Percentiles rank a stretch among this genome's conserved stretches.
Evolutionary conservation across 2,888 invertebrate species (phyloP).

Genomic region (Spisula subtruncata): DNA sequence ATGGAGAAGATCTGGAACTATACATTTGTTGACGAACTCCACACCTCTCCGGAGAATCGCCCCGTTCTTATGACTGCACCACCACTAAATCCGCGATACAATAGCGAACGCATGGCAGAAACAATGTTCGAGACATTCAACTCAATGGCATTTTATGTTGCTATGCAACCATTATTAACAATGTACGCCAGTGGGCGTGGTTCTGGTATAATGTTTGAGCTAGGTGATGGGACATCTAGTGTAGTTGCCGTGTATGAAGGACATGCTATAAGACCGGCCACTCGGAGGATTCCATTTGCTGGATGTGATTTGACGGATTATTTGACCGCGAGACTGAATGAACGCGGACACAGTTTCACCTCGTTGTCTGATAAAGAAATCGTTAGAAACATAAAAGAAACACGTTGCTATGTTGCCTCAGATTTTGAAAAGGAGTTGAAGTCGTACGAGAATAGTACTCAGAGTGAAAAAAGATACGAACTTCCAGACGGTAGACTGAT

Average conservation of each 20-base stretch:
- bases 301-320: slow-evolving; percentile 83
- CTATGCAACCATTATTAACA: slow-evolving; percentile 94
- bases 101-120: slow-evolving; percentile 94
- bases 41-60: slow-evolving; percentile 91
- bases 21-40: slow-evolving; percentile 83
- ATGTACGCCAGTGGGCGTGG: slow-evolving; percentile 98
- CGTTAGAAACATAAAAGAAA: slow-evolving; percentile 71
- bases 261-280: slow-evolving; percentile 78
- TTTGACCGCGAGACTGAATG: slow-evolving; percentile 81
- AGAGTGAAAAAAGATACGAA: slow-evolving; percentile 76
- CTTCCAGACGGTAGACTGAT: slow-evolving; percentile 85
- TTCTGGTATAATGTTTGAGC: slow-evolving; percentile 97
- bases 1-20: slow-evolving; percentile 83
- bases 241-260: slow-evolving; percentile 92
- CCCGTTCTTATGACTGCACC: slow-evolving; percentile 95
- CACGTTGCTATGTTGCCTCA: slow-evolving; percentile 95
- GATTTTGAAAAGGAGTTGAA: slow-evolving; percentile 90
- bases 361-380: slow-evolving; percentile 79
- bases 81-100: slow-evolving; percentile 95
- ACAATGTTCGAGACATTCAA: slow-evolving; percentile 91
- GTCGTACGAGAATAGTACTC: slow-evolving; percentile 79
- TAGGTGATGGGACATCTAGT: slow-evolving; percentile 98
- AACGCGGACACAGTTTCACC: slow-evolving; percentile 82
- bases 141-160: slow-evolving; percentile 89
- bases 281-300: slow-evolving; percentile 80